Evolutionary conservation across 2,113 vertebrate genomes (phyloP), one percentile per base, ranked within the genome.

Genomic region (Anolis sagrei): DNA sequence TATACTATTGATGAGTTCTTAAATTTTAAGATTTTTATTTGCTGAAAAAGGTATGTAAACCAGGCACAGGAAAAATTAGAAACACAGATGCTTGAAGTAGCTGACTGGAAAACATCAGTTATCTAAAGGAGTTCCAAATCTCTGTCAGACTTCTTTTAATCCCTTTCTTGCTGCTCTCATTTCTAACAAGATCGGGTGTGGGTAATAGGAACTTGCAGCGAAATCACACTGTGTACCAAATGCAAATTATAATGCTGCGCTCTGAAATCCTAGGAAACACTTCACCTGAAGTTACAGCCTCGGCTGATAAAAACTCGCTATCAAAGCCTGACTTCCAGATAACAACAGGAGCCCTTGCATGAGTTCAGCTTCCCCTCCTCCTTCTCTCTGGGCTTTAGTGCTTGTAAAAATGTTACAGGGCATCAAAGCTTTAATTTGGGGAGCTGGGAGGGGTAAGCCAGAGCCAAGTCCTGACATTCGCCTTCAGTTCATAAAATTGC

Each of bases 201-300:
- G 39, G 64, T 10, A 88, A 88, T 44, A 44, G 82, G 61, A 88
- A 79, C 76, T 80, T 3, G 23, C 81, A 69, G 64, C 51, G 29
- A 2, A 4, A 0, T 14, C 81, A 73, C 0, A 1, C 8, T 62
- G 2, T 16, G 27, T 86, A 68, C 8, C 58, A 89, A 84, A 89
- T 78, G 11, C 48, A 92, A 89, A 74, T 70, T 83, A 58, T 19
- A 87, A 82, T 51, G 68, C 11, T 88, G 81, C 13, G 77, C 11
- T 69, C 66, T 2, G 39, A 81, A 90, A 81, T 23, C 0, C 74
- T 49, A 81, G 79, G 70, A 84, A 92, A 34, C 0, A 0, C 49
- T 88, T 94, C 51, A 58, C 5, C 16, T 82, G 1, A 21, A 70
- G 8, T 36, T 62, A 80, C 9, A 78, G 76, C 79, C 44, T 85